A percentile compares a stretch with the other conserved stretches of the same genome.
Evolutionary conservation across 2,113 vertebrate species (phyloP).

Genomic region (Chionis minor): DNA sequence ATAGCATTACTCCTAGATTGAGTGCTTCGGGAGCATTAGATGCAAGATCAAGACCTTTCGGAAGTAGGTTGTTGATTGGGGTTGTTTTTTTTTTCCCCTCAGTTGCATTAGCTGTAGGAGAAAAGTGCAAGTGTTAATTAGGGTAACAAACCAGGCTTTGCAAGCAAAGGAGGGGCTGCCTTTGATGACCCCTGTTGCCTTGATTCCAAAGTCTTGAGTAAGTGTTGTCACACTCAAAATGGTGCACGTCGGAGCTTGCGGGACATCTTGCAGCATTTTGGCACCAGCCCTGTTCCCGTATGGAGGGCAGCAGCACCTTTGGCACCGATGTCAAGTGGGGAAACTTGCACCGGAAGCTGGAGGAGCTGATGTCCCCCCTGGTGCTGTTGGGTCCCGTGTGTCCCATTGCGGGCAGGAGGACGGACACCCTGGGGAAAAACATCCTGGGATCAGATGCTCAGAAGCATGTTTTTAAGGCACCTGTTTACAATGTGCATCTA

Average conservation of each 20-base stretch:
- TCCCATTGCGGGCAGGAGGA: not conserved
- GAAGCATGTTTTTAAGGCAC: conserved; percentile 45
- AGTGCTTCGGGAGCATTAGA: not conserved
- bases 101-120: not conserved
- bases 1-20: not conserved
- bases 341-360: not conserved
- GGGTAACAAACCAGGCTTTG: not conserved
- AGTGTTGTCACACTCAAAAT: not conserved
- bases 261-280: not conserved
- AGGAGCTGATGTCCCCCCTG: not conserved
- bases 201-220: conserved; percentile 22
- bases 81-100: not conserved
- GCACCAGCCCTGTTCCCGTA: not conserved
- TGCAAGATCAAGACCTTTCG: not conserved
- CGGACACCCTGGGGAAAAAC: not conserved
- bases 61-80: not conserved
- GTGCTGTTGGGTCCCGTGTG: not conserved
- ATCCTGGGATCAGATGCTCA: not conserved
- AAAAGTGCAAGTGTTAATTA: not conserved
- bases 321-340: not conserved
- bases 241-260: not conserved
- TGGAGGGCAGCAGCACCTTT: not conserved
- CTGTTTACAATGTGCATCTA: not conserved
- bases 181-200: conserved; percentile 60
- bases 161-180: conserved; percentile 31